phyloP scores from a whole-genome alignment of 2,797 vertebrate genomes.

The Crenuchus spilurus region DNA sequence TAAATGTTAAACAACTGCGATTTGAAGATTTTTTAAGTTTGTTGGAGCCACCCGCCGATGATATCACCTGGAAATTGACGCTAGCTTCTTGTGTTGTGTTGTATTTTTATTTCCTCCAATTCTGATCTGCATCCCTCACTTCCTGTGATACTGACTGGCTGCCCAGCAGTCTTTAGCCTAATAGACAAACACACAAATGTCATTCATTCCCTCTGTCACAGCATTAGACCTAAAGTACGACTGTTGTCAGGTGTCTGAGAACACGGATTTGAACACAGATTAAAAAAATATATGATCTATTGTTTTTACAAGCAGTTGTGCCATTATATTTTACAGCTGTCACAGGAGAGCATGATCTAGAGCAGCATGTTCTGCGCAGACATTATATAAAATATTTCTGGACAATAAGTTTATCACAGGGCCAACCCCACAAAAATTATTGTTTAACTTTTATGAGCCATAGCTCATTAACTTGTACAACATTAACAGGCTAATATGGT shows the following conservation, averaged over 20 bases:
- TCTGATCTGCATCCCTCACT: neutral
- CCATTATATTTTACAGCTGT: too few species aligned
- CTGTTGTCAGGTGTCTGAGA: too few species aligned
- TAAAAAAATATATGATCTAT: too few species aligned
- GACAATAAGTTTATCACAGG: neutral
- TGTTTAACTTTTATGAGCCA: conserved; percentile 19
- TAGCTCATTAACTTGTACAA: neutral
- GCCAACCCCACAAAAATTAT: neutral
- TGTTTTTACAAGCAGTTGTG: too few species aligned
- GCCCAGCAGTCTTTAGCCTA: neutral
- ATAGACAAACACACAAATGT: neutral
- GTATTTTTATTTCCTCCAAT: neutral
- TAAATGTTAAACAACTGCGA: neutral
- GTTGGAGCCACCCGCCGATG: neutral
- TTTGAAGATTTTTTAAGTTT: neutral
- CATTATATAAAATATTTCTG: neutral
- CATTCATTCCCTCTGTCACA: neutral
- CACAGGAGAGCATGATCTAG: neutral
- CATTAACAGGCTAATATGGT: neutral
- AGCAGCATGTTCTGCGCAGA: neutral
- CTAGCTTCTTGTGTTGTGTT: neutral
- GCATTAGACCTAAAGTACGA: neutral
- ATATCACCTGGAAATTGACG: neutral
- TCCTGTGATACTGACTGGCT: neutral
- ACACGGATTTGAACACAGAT: too few species aligned